phyloP scores from a whole-genome alignment of 2,888 invertebrate species.

The Pollenia angustigena region DNA sequence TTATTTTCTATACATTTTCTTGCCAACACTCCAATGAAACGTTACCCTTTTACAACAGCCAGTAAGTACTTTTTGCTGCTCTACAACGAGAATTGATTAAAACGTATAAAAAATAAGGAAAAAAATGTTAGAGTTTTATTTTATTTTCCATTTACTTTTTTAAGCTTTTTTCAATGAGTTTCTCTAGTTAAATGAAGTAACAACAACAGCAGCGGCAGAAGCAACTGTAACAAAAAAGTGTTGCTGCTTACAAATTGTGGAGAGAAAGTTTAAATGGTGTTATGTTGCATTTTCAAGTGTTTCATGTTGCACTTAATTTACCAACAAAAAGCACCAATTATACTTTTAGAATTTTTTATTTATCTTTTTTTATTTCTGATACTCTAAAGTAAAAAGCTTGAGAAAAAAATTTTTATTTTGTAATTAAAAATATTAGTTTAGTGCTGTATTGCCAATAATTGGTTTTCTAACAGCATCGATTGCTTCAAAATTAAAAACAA shows the following conservation, averaged over 20 bases:
- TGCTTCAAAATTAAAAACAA: not conserved
- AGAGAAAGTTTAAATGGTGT: slow-evolving; percentile 70
- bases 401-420: slow-evolving; percentile 13
- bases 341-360: slow-evolving; percentile 31
- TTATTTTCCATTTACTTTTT: slow-evolving; percentile 48
- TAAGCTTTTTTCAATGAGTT: slow-evolving; percentile 54
- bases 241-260: slow-evolving; percentile 51
- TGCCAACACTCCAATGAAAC: slow-evolving; percentile 50
- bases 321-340: slow-evolving; percentile 64
- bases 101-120: slow-evolving; percentile 38
- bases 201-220: slow-evolving; percentile 32
- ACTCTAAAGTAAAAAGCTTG: slow-evolving; percentile 1
- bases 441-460: slow-evolving; percentile 22
- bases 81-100: slow-evolving; percentile 40
- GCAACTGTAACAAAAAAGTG: slow-evolving; percentile 6
- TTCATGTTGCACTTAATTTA: slow-evolving; percentile 71
- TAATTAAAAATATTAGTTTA: slow-evolving; percentile 51
- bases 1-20: not conserved
- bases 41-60: slow-evolving; percentile 34
- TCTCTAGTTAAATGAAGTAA: slow-evolving; percentile 51
- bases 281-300: slow-evolving; percentile 70
- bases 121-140: slow-evolving; percentile 61
- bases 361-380: not conserved
- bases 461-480: not conserved
- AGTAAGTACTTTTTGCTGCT: slow-evolving; percentile 36